Base-by-base conservation (phyloP, 2,797 vertebrate genomes). In the Gephyroberyx darwinii region DNA sequence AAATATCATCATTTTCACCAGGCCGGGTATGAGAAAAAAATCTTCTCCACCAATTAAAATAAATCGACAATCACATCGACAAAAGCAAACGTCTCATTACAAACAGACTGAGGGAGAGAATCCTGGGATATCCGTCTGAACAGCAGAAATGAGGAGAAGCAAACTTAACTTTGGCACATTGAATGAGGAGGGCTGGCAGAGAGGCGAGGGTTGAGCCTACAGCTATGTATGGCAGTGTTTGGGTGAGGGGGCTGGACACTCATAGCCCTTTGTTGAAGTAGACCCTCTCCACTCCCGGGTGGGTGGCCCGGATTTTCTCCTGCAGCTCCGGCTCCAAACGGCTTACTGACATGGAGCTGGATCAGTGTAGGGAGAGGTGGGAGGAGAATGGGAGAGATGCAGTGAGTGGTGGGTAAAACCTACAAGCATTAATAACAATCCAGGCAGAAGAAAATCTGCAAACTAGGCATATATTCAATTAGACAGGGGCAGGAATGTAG, bases 241-340 rank as follows among this genome's bases (percentile, higher is more conserved):
- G 75, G 82, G 70, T 76, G 84, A 75, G 43, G 59, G 64, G 72
- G 59, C 48, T 16, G 78, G 75, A 52, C 69, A 74, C 90, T 96
- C 93, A 99, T 89, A 99, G 93, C 80, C 98, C 98, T 94, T 99
- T 99, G 93, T 99, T 99, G 88, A 99, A 99, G 92, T 96, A 99
- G 41, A 99, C 96, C 12, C 89, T 91, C 82, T 91, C 94, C 86
- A 98, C 87, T 45, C 93, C 95, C 1, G 96, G 96, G 80, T 86
- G 84, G 85, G 37, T 92, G 60, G 94, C 93, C 63, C 45, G 93
- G 89, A 99, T 96, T 91, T 93, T 94, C 91, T 95, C 95, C 94
- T 96, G 96, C 82, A 99, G 88, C 84, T 96, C 96, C 0, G 95
- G 93, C 86, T 99, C 98, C 94, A 99, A 82, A 77, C 91, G 91